Evolutionary conservation across 30 jellyfish, hydroid and myxozoan species (phyloP), one percentile per base, ranked within the genome.

Genomic region (Hydractinia echinata): DNA sequence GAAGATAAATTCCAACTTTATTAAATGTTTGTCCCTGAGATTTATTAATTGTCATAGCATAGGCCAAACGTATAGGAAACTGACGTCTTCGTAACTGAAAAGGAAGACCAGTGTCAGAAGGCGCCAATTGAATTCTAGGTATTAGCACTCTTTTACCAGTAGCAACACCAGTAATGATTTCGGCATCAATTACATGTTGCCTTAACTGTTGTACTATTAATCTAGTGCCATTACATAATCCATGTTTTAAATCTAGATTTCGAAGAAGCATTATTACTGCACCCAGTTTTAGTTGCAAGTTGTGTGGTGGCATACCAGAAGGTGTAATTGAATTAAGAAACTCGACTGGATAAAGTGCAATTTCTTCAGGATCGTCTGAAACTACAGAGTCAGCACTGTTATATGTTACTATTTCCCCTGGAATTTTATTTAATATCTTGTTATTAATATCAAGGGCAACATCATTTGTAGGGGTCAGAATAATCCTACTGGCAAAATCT

Each of bases 291-390:
- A 87, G 72, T 52, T 72, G 76, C 51, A 87, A 82, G 51, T 44
- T 30, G 76, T 87, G 95, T 39, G 88, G 79, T 15, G 94, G 95
- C 84, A 76, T 82, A 15, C 84, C 89, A 19, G 61, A 30, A 30
- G 44, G 44, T 30, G 44, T 30, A 30, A 30, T 30, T 30, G 44
- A 30, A 30, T 30, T 30, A 30, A 30, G 44, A 30, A 30, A 30
- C 44, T 30, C 44, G 44, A 30, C 44, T 30, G 44, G 44, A 30
- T 30, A 30, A 30, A 30, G 44, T 30, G 44, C 44, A 30, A 30
- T 30, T 30, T 30, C 44, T 30, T 30, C 44, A 30, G 44, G 44
- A 30, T 30, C 44, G 44, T 30, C 44, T 30, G 44, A 30, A 30
- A 30, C 44, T 30, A 30, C 44, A 30, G 44, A 30, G 44, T 30